Evolutionary conservation across 2,113 vertebrate genomes (phyloP).

Genomic region (Gymnobelideus leadbeateri): DNA sequence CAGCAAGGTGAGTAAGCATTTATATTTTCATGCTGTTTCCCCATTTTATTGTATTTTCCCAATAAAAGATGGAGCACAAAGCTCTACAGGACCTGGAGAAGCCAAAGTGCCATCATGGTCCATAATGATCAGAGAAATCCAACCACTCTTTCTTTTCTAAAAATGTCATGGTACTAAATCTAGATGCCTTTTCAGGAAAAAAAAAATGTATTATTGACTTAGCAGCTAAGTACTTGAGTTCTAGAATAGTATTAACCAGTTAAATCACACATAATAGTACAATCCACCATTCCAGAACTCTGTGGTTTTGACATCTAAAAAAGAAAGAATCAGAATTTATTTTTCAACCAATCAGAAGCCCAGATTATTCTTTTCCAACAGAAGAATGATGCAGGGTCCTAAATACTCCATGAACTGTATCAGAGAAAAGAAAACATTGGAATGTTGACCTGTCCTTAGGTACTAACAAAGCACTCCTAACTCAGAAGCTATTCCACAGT

Average conservation of each 20-base stretch:
- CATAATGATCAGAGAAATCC: background rate
- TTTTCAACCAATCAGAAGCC: constrained; percentile 44
- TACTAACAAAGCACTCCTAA: background rate
- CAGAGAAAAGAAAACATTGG: background rate
- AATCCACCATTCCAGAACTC: constrained; percentile 48
- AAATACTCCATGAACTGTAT: background rate
- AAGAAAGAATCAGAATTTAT: constrained; percentile 29
- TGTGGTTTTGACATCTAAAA: constrained; percentile 40
- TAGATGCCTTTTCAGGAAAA: background rate
- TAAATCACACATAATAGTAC: background rate
- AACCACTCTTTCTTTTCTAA: background rate
- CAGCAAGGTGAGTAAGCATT: background rate
- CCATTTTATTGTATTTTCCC: background rate
- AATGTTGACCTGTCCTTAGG: background rate
- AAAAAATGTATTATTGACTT: background rate
- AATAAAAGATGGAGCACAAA: background rate
- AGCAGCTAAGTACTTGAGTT: background rate
- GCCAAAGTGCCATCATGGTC: constrained; percentile 38
- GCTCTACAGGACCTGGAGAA: background rate
- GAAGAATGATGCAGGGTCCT: background rate
- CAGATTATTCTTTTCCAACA: background rate
- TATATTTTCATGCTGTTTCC: background rate
- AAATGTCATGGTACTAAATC: background rate
- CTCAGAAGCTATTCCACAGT: background rate
- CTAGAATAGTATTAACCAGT: constrained; percentile 14